These are phyloP conservation scores for Scyliorhinus canicula DNA, from an alignment of 2,797 vertebrate genomes.

Conservation along the genomic window DNA sequence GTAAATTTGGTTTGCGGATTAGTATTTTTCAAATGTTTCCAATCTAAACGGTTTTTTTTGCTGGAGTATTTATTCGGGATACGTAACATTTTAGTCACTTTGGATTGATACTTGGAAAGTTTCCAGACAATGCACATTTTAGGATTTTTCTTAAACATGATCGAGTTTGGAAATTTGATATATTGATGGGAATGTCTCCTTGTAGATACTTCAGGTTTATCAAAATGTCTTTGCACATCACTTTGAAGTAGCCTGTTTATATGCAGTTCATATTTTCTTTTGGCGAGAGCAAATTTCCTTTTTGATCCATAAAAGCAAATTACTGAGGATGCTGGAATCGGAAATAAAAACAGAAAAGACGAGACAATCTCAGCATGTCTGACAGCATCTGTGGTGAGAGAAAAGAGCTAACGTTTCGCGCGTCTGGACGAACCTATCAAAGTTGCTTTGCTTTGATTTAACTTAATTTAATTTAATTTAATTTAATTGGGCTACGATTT, in stretches of 20 bases:
- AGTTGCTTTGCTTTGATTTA: no score
- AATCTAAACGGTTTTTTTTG: neutral
- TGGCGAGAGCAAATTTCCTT: neutral
- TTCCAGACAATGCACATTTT: neutral
- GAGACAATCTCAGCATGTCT: no score
- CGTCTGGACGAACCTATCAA: no score
- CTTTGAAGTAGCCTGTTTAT: neutral
- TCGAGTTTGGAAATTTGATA: neutral
- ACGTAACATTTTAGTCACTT: neutral
- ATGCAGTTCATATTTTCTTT: no score
- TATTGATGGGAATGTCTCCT: neutral
- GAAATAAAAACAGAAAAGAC: no score
- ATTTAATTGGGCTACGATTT: no score
- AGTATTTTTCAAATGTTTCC: neutral
- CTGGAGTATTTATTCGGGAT: neutral
- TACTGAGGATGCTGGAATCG: no score
- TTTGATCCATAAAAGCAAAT: no score
- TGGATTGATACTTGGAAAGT: neutral
- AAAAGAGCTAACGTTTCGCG: no score
- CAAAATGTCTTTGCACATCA: neutral
- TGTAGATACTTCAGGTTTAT: neutral
- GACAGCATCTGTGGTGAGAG: no score
- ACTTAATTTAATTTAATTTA: no score
- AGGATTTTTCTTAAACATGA: neutral
- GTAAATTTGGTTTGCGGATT: neutral